Conservation (phyloP, 2,888 invertebrate genomes). For the Drosophila mulleri region DNA sequence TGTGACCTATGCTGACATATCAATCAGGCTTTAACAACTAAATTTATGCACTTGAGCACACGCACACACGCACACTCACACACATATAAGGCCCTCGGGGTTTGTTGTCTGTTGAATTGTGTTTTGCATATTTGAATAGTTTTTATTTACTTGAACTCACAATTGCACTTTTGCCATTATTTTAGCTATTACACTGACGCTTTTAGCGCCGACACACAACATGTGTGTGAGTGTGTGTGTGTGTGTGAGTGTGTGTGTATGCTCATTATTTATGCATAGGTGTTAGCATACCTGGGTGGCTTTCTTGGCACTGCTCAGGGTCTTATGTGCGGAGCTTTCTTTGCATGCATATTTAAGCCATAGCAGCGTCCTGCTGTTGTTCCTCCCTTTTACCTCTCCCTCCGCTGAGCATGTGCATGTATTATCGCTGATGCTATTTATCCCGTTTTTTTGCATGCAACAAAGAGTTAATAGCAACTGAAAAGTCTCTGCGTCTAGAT, state of each 20-base stretch:
- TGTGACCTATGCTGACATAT: constrained; percentile 68
- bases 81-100: constrained; percentile 26
- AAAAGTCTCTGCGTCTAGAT: constrained; percentile 35
- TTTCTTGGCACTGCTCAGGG: constrained; percentile 37
- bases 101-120: constrained; percentile 69
- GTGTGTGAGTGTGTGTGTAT: constrained; percentile 3
- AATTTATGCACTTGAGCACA: constrained; percentile 80
- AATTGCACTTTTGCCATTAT: constrained; percentile 81
- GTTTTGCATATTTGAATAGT: constrained; percentile 81
- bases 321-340: constrained; percentile 54
- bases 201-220: constrained; percentile 66
- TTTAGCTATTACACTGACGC: constrained; percentile 80
- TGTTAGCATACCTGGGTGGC: constrained; percentile 63
- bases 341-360: constrained; percentile 74
- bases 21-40: constrained; percentile 82
- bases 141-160: constrained; percentile 81
- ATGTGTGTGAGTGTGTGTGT: constrained; percentile 1
- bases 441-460: constrained; percentile 63
- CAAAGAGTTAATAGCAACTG: constrained; percentile 62
- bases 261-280: constrained; percentile 79
- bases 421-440: constrained; percentile 68
- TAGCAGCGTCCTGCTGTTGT: constrained; percentile 19
- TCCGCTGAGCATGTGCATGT: constrained; percentile 12
- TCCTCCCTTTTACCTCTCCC: not conserved
- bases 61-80: constrained; percentile 7